Base-by-base conservation (phyloP, 2,888 invertebrate genomes). In the Tuberolachnus salignus region DNA sequence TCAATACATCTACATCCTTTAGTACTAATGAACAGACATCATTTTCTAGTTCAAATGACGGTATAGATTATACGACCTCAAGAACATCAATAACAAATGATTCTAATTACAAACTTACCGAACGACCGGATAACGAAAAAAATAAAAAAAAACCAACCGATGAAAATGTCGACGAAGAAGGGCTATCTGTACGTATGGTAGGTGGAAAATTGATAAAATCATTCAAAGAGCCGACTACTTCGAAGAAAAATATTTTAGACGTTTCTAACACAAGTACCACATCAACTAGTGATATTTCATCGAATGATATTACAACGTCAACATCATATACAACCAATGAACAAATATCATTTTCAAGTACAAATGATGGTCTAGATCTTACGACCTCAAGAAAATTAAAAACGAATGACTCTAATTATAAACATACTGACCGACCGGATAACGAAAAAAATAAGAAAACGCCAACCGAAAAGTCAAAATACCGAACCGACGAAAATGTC, bases 171-270 rank as follows among this genome's bases (percentile, higher is more conserved):
- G 61, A 63, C 21, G 53, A 64, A 53, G 61, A 72, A 34, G 72
- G 72, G 0, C 23, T 61, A 23, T 71, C 80, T 34, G 80, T 80
- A 3, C 73, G 74, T 4, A 73, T 81, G 71, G 72, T 81, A 1
- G 81, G 81, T 44, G 81, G 81, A 49, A 81, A 80, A 61, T 49
- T 81, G 8, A 70, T 80, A 3, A 81, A 74, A 21, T 55, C 53
- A 16, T 69, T 57, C 26, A 59, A 44, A 34, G 78, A 55, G 46
- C 71, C 19, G 21, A 75, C 26, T 23, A 46, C n/a, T 16, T 75
- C 23, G 1, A 74, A 57, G 51, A 67, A 49, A 49, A 53, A 6
- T 34, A 10, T 6, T 16, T 6, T 1, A 10, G 21, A 64, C 14
- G 16, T 23, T 4, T 46, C 42, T 0, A 19, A 42, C 2, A 42